Percentiles rank a stretch among this genome's conserved stretches.
These are phyloP conservation scores for Penaeus chinensis DNA, from an alignment of 1,140 invertebrate genomes.

Conservation along the genomic window DNA sequence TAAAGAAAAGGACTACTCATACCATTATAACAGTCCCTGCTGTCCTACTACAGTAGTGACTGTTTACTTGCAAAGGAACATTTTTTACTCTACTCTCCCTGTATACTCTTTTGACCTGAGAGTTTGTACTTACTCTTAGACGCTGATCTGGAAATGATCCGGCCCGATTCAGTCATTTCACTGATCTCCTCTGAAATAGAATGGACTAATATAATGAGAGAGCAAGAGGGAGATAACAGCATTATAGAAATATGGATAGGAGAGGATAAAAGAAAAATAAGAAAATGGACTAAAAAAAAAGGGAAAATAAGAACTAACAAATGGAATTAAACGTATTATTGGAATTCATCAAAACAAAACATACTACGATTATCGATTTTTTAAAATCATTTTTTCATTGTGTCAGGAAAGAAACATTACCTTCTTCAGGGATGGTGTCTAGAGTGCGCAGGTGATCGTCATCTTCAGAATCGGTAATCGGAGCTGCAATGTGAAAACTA, in stretches of 20 bases:
- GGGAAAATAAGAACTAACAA: too few relatives aligned
- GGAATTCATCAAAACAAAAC: too few relatives aligned
- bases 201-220: not conserved
- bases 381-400: too few relatives aligned
- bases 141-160: slow-evolving; percentile 42
- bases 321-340: too few relatives aligned
- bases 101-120: not conserved
- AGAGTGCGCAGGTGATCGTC: slow-evolving; percentile 54
- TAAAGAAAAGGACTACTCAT: too few relatives aligned
- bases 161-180: slow-evolving; percentile 60
- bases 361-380: too few relatives aligned
- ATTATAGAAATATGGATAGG: not conserved
- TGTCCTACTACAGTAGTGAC: too few relatives aligned
- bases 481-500: not conserved
- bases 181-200: slow-evolving; percentile 60
- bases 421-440: slow-evolving; percentile 63
- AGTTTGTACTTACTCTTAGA: slow-evolving; percentile 58
- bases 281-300: too few relatives aligned
- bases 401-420: slow-evolving; percentile 11
- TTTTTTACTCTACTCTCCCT: too few relatives aligned
- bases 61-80: too few relatives aligned
- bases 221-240: not conserved
- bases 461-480: slow-evolving; percentile 48
- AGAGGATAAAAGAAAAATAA: too few relatives aligned
- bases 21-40: too few relatives aligned